phyloP scores from a whole-genome alignment of 2,888 invertebrate species.

The Acleris holmiana region DNA sequence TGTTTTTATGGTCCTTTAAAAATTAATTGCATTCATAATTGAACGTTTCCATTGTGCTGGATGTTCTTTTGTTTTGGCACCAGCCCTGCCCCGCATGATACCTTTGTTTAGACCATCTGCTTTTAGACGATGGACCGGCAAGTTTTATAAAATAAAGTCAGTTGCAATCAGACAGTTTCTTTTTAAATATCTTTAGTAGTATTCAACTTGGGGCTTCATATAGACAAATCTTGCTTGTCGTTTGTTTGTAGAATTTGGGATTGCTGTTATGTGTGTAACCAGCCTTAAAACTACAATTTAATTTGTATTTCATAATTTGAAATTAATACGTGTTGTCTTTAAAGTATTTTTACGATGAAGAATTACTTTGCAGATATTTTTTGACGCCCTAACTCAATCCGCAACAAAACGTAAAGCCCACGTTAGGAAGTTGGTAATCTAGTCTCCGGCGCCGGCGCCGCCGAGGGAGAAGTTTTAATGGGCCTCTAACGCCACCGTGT shows the following conservation, averaged over 20 bases:
- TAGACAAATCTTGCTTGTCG: no score
- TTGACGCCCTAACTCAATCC: background rate
- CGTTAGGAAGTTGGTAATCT: conserved; percentile 55
- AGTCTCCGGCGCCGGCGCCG: conserved; percentile 43
- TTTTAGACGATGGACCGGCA: background rate
- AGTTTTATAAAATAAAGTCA: no score
- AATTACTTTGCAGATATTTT: background rate
- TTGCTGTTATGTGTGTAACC: no score
- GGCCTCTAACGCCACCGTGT: conserved; percentile 38
- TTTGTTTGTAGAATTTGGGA: no score
- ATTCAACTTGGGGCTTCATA: no score
- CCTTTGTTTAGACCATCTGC: conserved; percentile 22
- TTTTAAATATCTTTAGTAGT: no score
- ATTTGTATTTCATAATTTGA: no score
- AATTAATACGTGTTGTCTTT: no score
- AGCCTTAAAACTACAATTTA: no score
- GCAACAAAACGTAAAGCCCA: conserved; percentile 45
- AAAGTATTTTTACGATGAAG: no score
- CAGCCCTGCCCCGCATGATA: conserved; percentile 19
- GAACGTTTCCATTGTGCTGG: conserved; percentile 18
- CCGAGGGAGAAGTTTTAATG: conserved; percentile 62
- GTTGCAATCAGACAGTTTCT: no score
- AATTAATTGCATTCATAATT: conserved; percentile 26
- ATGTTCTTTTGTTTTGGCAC: conserved; percentile 23
- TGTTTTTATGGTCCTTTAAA: conserved; percentile 36